These are phyloP conservation scores for Etheostoma cragini DNA, from an alignment of 2,113 vertebrate genomes.

Conservation along the genomic window DNA sequence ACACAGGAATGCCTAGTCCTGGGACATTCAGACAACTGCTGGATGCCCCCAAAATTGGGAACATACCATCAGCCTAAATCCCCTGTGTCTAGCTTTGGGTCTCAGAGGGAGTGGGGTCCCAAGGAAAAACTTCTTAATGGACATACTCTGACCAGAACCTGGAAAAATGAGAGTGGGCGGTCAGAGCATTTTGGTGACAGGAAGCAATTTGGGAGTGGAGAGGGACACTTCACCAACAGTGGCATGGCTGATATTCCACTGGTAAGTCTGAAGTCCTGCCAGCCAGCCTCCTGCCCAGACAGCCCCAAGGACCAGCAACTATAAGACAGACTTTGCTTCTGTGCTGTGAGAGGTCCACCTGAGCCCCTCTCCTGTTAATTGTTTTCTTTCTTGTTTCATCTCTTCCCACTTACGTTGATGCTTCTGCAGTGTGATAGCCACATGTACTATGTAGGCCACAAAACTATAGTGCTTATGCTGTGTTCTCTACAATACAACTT, in stretches of 20 bases:
- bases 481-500: conserved; percentile 87
- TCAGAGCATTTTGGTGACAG: conserved; percentile 95
- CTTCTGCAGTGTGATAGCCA: conserved; percentile 90
- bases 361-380: conserved; percentile 35
- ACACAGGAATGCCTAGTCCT: conserved; percentile 98
- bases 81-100: conserved; percentile 92
- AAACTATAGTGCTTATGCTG: conserved; percentile 90
- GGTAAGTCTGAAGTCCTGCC: conserved; percentile 96
- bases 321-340: conserved; percentile 84
- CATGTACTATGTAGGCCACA: conserved; percentile 90
- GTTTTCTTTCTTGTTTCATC: conserved; percentile 58
- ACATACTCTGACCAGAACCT: conserved; percentile 94
- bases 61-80: conserved; percentile 95
- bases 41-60: conserved; percentile 96
- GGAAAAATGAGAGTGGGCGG: conserved; percentile 93
- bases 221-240: conserved; percentile 92
- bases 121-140: conserved; percentile 99
- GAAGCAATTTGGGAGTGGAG: conserved; percentile 93
- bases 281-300: conserved; percentile 90
- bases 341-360: conserved; percentile 45
- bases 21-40: conserved; percentile 99
- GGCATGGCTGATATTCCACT: conserved; percentile 95
- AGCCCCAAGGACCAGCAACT: conserved; percentile 98
- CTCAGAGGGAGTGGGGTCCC: conserved; percentile 94
- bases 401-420: conserved; percentile 84